Base-by-base conservation (phyloP, 2,888 invertebrate genomes). In the Caenorhabditis sp. region DNA sequence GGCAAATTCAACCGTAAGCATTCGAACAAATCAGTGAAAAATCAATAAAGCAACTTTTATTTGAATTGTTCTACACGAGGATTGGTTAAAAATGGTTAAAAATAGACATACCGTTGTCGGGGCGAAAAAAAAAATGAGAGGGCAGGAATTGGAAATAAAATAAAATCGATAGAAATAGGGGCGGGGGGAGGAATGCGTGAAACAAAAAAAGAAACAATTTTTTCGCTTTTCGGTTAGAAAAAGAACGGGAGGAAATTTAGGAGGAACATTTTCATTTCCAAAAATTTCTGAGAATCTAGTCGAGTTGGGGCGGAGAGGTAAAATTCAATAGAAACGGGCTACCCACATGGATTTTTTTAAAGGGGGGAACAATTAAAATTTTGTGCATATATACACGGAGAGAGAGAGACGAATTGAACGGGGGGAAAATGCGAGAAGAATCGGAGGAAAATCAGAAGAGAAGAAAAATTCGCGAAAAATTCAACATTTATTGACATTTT, bases 261-360 rank as follows among this genome's bases (percentile, higher is more conserved):
- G 13, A 22, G n/a, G 39, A 55, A n/a, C n/a, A n/a, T n/a, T n/a
- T n/a, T n/a, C n/a, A n/a, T n/a, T n/a, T n/a, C 27, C 13, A 26
- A 32, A 32, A 22, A n/a, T n/a, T n/a, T 22, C 35, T 35, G 37
- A 53, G 37, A 53, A 53, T 53, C 53, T 37, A 26, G 35, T 53
- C 53, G 37, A 24, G 26, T 55, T 37, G 39, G 39, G 41, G 24
- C 37, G 26, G 8, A 20, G 20, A n/a, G 2, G 30, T 27, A 27
- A 27, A 4, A 52, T 52, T 35, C 6, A 20, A 58, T 8, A 30
- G 11, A 41, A 37, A 22, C n/a, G n/a, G n/a, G n/a, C n/a, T n/a
- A n/a, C n/a, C n/a, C n/a, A n/a, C n/a, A n/a, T n/a, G n/a, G n/a
- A n/a, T n/a, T n/a, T n/a, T n/a, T n/a, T n/a, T n/a, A n/a, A n/a